These are phyloP conservation scores for Nomia melanderi DNA, from an alignment of 1,140 invertebrate species.

Conservation along the genomic window DNA sequence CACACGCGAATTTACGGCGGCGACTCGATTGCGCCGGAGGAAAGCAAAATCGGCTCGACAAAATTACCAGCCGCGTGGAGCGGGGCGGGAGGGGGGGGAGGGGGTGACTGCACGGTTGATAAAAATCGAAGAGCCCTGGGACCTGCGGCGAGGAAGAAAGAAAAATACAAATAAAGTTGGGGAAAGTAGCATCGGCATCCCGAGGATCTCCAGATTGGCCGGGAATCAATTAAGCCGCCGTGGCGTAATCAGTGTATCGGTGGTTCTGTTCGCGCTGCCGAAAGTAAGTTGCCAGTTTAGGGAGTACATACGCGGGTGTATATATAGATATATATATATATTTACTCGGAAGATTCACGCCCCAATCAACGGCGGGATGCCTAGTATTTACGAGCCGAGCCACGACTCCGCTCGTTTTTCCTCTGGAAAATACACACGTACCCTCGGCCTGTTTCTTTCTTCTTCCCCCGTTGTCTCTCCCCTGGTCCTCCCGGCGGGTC, in stretches of 20 bases:
- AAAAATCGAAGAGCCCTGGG: slow-evolving; percentile 3
- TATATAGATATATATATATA: slow-evolving; percentile 31
- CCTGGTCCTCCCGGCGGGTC: background rate
- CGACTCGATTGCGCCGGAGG: slow-evolving; percentile 33
- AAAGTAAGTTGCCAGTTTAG: slow-evolving; percentile 44
- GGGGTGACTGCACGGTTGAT: too few relatives aligned
- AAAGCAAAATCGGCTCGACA: slow-evolving; percentile 11
- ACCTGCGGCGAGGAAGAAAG: background rate
- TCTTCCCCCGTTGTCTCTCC: background rate
- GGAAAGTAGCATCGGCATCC: slow-evolving; percentile 37
- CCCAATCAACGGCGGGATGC: slow-evolving; percentile 64
- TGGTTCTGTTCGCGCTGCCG: slow-evolving; percentile 14
- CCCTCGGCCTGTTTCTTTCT: slow-evolving; percentile 12
- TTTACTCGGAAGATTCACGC: slow-evolving; percentile 62
- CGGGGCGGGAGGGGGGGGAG: background rate
- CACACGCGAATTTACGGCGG: background rate
- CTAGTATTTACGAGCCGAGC: slow-evolving; percentile 64
- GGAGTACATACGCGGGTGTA: slow-evolving; percentile 7
- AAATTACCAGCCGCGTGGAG: background rate
- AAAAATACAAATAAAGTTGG: slow-evolving; percentile 43
- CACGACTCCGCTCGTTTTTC: slow-evolving; percentile 62
- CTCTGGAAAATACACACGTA: slow-evolving; percentile 36
- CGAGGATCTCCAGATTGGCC: slow-evolving; percentile 45
- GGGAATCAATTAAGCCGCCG: slow-evolving; percentile 59
- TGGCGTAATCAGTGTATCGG: slow-evolving; percentile 53